Evolutionary conservation across 2,113 vertebrate genomes (phyloP).

Genomic region (Azemiops feae): DNA sequence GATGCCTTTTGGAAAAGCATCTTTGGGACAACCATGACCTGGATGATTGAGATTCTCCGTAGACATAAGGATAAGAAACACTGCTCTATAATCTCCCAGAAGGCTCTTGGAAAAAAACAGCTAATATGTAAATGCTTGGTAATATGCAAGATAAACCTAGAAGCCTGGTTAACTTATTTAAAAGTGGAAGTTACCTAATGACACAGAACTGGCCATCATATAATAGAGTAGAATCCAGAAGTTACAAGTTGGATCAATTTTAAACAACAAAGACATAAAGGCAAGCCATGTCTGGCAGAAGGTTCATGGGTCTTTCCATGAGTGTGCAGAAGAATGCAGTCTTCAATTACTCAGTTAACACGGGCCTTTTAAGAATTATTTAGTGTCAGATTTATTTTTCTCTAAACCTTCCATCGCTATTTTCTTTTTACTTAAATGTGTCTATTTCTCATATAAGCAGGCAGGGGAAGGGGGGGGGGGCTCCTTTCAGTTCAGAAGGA

Average conservation of each 20-base stretch:
- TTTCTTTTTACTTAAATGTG: neutral
- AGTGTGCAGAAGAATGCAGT: neutral
- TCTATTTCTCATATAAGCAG: neutral
- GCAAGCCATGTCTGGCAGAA: neutral
- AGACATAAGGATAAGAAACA: neutral
- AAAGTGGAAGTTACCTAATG: neutral
- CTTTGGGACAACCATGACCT: neutral
- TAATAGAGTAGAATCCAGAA: neutral
- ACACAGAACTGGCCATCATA: neutral
- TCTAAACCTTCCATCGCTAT: neutral
- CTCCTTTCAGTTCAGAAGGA: neutral
- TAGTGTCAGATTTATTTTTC: neutral
- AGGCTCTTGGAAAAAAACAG: neutral
- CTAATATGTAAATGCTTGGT: neutral
- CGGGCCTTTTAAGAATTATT: neutral
- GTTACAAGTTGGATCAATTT: neutral
- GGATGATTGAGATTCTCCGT: neutral
- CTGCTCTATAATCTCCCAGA: neutral
- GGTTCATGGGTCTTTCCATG: neutral
- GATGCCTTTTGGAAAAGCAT: neutral
- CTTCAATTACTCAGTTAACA: neutral
- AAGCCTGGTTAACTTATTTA: neutral
- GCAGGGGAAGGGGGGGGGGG: neutral
- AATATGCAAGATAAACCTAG: neutral
- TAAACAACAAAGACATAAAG: neutral